Conservation (phyloP, 2,888 invertebrate species). For the Latrodectus hesperus region DNA sequence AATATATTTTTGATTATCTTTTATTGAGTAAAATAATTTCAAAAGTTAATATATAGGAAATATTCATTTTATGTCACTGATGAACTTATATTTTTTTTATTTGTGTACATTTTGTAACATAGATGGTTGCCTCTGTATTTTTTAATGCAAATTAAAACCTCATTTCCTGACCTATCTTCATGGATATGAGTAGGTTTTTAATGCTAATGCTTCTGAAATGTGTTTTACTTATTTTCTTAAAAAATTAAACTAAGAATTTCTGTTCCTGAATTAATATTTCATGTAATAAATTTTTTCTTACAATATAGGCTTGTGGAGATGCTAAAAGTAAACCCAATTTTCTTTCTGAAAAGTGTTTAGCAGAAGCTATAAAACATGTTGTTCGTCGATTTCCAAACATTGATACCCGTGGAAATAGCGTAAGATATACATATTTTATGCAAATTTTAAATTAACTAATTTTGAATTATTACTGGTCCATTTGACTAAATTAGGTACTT, state of each 20-base stretch:
- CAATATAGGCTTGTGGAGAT: slow-evolving; percentile 89
- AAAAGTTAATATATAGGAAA: too few relatives aligned
- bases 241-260: background rate
- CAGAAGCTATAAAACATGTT: slow-evolving; percentile 95
- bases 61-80: too few relatives aligned
- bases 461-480: background rate
- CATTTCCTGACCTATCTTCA: too few relatives aligned
- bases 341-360: slow-evolving; percentile 96
- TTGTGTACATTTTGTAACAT: too few relatives aligned
- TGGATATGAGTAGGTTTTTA: too few relatives aligned
- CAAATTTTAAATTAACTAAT: background rate
- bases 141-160: too few relatives aligned
- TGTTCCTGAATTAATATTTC: background rate
- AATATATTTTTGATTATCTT: too few relatives aligned
- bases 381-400: slow-evolving; percentile 95
- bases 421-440: slow-evolving; percentile 71
- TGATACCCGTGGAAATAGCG: slow-evolving; percentile 86
- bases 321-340: slow-evolving; percentile 98
- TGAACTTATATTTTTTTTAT: too few relatives aligned
- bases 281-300: slow-evolving; percentile 14
- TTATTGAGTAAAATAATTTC: too few relatives aligned
- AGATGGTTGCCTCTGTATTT: too few relatives aligned
- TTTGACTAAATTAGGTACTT: background rate
- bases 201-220: too few relatives aligned
- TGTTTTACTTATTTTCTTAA: background rate